Percentiles rank a stretch among this genome's conserved stretches.
Conservation (phyloP, 2,888 invertebrate genomes). For the Villa cingulata region DNA sequence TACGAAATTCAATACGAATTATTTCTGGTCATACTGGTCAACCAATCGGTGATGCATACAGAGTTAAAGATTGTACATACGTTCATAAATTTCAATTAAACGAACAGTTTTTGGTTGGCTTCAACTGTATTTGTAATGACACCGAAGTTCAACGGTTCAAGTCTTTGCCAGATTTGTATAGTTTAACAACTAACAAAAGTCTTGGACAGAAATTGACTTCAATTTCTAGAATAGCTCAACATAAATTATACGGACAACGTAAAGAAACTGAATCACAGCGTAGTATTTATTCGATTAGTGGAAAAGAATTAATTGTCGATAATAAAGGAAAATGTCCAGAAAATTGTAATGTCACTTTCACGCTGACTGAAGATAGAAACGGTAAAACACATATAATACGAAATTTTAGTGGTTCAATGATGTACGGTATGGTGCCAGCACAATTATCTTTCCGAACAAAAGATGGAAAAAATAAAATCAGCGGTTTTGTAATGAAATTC, state of each 20-base stretch:
- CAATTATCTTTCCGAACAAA: constrained; percentile 47
- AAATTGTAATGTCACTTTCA: constrained; percentile 48
- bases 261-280: constrained; percentile 43
- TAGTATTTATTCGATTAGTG: constrained; percentile 45
- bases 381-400: constrained; percentile 43
- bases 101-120: constrained; percentile 39
- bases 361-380: constrained; percentile 43
- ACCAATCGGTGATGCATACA: constrained; percentile 48
- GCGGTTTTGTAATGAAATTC: constrained; percentile 68
- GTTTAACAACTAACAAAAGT: constrained; percentile 31
- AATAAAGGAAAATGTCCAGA: constrained; percentile 60
- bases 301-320: constrained; percentile 51
- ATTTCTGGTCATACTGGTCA: constrained; percentile 58
- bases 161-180: constrained; percentile 35
- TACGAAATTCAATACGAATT: constrained; percentile 49
- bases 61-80: constrained; percentile 44
- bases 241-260: constrained; percentile 42
- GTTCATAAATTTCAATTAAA: constrained; percentile 44
- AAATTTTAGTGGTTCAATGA: constrained; percentile 48
- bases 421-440: constrained; percentile 60
- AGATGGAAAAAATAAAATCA: constrained; percentile 41
- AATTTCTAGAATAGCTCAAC: constrained; percentile 37
- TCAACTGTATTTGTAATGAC: constrained; percentile 45
- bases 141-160: constrained; percentile 41
- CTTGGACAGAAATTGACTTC: constrained; percentile 26